phyloP scores from a whole-genome alignment of 92 coral and sea anemone species.

The Anthopleura xanthogrammica region DNA sequence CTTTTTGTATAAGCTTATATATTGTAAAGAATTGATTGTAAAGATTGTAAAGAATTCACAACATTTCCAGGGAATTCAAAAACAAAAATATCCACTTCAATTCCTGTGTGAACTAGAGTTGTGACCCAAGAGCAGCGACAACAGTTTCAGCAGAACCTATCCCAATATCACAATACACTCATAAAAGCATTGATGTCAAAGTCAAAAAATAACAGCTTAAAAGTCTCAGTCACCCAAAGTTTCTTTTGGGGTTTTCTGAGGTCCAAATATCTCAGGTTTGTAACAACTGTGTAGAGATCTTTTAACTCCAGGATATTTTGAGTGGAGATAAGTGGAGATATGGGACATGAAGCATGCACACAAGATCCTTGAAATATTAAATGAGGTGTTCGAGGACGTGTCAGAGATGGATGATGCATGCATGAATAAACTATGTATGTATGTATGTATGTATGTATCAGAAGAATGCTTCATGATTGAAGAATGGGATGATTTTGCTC shows the following conservation, averaged over 20 bases:
- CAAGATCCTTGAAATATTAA: constrained; percentile 22
- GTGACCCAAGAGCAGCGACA: constrained; percentile 22
- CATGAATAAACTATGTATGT: no score
- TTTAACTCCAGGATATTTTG: constrained; percentile 36
- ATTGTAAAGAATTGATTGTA: no score
- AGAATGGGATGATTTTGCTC: constrained; percentile 45
- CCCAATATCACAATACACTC: constrained; percentile 37
- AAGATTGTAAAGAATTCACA: no score
- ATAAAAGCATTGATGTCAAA: constrained; percentile 18
- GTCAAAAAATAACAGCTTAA: constrained; percentile 34
- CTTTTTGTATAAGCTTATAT: no score
- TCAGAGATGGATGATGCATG: constrained; percentile 16
- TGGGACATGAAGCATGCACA: no score
- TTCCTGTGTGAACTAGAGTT: constrained; percentile 23
- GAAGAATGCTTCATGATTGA: neutral
- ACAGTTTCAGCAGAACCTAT: constrained; percentile 11
- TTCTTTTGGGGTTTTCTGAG: constrained; percentile 46
- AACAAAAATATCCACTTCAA: neutral
- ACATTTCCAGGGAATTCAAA: neutral
- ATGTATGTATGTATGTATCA: neutral
- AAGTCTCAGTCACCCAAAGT: constrained; percentile 29
- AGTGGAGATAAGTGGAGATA: constrained; percentile 45
- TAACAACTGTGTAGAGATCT: constrained; percentile 19
- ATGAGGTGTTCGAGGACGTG: constrained; percentile 34
- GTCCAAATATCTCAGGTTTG: constrained; percentile 41